phyloP scores from a whole-genome alignment of 2,888 invertebrate species.

The Schrankia costaestrigalis region DNA sequence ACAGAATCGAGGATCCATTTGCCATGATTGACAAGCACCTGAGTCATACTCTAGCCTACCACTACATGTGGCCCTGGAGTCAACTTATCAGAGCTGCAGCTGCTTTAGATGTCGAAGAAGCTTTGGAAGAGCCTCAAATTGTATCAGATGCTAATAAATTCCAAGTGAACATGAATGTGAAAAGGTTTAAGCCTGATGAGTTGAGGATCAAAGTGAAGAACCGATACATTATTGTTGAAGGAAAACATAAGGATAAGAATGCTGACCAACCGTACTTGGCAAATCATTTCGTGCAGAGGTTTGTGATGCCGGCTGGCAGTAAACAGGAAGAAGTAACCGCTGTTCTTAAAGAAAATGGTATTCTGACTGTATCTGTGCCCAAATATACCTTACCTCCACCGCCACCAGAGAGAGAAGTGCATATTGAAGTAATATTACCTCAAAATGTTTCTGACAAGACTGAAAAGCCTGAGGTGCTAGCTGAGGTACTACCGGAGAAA shows the following conservation, averaged over 20 bases:
- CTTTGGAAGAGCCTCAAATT: conserved; percentile 62
- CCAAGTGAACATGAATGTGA: conserved; percentile 59
- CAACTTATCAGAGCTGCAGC: conserved; percentile 62
- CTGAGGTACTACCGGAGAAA: conserved; percentile 27
- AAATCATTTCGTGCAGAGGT: conserved; percentile 69
- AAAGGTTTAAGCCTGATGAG: conserved; percentile 64
- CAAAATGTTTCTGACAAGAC: conserved; percentile 34
- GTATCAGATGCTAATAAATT: conserved; percentile 57
- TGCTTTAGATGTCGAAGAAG: conserved; percentile 51
- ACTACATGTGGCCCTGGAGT: conserved; percentile 72
- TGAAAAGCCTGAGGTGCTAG: conserved; percentile 22
- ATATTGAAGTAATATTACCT: conserved; percentile 55
- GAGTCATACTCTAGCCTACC: conserved; percentile 59
- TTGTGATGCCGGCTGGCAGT: conserved; percentile 61
- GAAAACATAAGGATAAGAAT: conserved; percentile 56
- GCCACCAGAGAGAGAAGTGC: conserved; percentile 61
- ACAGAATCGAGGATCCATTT: conserved; percentile 58
- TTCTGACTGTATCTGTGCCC: conserved; percentile 59
- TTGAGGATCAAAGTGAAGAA: conserved; percentile 67
- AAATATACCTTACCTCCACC: conserved; percentile 69
- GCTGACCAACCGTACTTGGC: conserved; percentile 52
- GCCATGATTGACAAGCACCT: conserved; percentile 59
- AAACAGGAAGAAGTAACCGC: conserved; percentile 68
- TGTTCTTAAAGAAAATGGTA: conserved; percentile 56
- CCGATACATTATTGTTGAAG: conserved; percentile 64